Percentiles rank a stretch among this genome's conserved stretches.
These are phyloP conservation scores for Petroica traversi DNA, from an alignment of 2,113 vertebrate genomes.

Conservation along the genomic window DNA sequence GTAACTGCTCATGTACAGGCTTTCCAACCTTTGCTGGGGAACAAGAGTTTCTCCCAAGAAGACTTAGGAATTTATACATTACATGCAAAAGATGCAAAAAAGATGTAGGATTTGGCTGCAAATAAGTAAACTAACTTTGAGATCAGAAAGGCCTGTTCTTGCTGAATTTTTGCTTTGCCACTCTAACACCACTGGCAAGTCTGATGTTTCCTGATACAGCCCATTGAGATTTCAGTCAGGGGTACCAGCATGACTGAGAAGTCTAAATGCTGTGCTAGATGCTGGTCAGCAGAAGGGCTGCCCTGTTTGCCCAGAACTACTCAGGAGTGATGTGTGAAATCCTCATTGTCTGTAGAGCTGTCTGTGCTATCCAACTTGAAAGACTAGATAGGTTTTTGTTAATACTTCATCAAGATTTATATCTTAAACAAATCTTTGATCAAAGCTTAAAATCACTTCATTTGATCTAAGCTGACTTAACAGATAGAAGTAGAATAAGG, in stretches of 20 bases:
- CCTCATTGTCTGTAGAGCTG: background rate
- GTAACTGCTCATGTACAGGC: fast-evolving
- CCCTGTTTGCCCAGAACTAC: background rate
- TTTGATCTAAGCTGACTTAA: slow-evolving; percentile 11
- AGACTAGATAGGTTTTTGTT: background rate
- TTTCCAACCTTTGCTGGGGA: background rate
- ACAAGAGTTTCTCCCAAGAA: background rate
- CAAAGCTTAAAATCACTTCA: background rate
- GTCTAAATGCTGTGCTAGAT: background rate
- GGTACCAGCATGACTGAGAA: background rate
- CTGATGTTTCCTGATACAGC: background rate
- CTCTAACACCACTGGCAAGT: background rate
- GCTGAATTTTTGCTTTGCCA: background rate
- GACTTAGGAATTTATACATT: background rate
- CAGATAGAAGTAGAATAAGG: background rate
- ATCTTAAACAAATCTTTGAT: slow-evolving; percentile 6
- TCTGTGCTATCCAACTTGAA: background rate
- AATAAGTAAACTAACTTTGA: background rate
- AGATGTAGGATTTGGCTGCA: background rate
- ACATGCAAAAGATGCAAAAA: background rate
- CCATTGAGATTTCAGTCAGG: background rate
- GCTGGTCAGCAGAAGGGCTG: background rate
- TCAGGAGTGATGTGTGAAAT: background rate
- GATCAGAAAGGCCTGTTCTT: background rate
- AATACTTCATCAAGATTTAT: background rate